Base-by-base conservation (phyloP, 2,113 vertebrate species). In the Anseranas semipalmata region DNA sequence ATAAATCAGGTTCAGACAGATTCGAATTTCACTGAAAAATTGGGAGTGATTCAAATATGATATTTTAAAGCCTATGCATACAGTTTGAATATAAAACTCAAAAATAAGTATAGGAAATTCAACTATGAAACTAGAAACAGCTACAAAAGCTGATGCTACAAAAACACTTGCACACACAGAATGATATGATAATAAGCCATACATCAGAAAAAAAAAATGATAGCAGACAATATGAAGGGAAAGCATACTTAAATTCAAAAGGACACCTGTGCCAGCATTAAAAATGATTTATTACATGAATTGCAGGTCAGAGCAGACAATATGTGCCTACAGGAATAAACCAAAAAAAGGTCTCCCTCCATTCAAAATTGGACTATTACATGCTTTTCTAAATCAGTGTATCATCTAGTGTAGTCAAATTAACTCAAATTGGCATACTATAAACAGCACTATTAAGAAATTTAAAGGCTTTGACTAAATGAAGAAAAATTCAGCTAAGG, bases 221-320 rank as follows among this genome's bases (percentile, higher is more conserved):
- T 45, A 96, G 60, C 67, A 92, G 81, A 93, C 80, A 94, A 90
- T 82, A 90, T 77, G 92, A 96, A 94, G 5, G 2, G 81, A 96
- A 97, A 95, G 92, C 88, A 74, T 84, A 86, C 70, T 97, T 95
- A 95, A 92, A 90, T 32, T 93, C 88, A 96, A 96, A 96, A 96
- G 66, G 74, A 90, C 90, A 97, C 58, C 72, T 76, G 58, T 91
- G 87, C 48, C 79, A 87, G 96, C 33, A 0, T 35, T 78, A 93
- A 81, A 95, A 96, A 95, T 83, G 73, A 93, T 86, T 96, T 94
- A 75, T 95, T 97, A 91, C 85, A 35, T 59, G 50, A 96, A 92
- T 90, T 95, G n/a, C 79, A 93, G 87, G 79, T 90, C 85, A 91
- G 28, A 93, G 66, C 43, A 93, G 65, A 94, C 68, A 90, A 85